Percentiles rank a stretch among this genome's conserved stretches.
Evolutionary conservation across 2,888 invertebrate genomes (phyloP).

Genomic region (Creontiades dilutus): DNA sequence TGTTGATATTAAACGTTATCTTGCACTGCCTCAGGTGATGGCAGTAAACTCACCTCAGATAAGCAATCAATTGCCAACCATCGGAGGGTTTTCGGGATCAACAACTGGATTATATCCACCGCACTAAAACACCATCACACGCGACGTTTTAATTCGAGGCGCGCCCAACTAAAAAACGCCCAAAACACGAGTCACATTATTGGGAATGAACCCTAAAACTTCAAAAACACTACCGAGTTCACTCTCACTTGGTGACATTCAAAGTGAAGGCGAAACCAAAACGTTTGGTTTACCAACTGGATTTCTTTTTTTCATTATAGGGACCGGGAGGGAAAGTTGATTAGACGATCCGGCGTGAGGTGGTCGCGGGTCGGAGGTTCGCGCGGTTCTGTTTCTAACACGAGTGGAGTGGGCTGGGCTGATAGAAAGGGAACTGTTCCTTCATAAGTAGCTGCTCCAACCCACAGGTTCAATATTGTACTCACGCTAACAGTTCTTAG

Average conservation of each 20-base stretch:
- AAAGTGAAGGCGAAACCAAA: background rate
- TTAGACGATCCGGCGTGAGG: background rate
- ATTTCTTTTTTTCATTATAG: background rate
- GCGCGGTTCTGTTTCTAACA: background rate
- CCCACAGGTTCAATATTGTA: no score
- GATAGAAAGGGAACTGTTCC: no score
- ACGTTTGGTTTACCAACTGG: background rate
- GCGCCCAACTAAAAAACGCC: background rate
- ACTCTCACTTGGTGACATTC: conserved; percentile 1
- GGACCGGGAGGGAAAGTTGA: conserved; percentile 22
- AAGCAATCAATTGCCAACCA: conserved; percentile 1
- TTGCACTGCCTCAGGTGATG: no score
- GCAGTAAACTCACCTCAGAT: background rate
- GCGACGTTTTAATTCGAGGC: background rate
- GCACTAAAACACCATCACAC: conserved; percentile 15
- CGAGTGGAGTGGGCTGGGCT: no score
- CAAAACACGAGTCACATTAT: background rate
- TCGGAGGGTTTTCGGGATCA: background rate
- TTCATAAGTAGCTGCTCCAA: background rate
- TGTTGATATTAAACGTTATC: no score
- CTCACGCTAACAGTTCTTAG: no score
- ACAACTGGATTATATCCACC: background rate
- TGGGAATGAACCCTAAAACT: background rate
- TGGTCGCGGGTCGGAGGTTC: background rate
- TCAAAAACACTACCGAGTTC: background rate